These are phyloP conservation scores for Drosophila nebulosa DNA, from an alignment of 1,140 invertebrate species.

Conservation along the genomic window DNA sequence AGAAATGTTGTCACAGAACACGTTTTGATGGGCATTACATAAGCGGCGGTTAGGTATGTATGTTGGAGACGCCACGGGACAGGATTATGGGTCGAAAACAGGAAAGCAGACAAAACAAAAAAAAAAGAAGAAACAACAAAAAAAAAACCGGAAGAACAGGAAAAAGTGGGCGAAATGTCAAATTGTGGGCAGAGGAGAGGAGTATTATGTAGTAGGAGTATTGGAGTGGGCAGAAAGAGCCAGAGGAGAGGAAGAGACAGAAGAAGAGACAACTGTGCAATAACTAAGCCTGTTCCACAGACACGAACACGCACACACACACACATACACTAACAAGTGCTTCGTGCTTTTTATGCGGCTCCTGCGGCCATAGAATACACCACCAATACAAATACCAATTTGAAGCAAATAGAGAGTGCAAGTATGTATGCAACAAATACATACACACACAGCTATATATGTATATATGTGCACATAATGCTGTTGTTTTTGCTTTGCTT, in stretches of 20 bases:
- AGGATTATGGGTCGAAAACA: constrained; percentile 75
- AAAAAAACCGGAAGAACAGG: constrained; percentile 72
- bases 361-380: constrained; percentile 40
- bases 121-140: neutral
- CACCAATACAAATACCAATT: constrained; percentile 32
- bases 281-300: constrained; percentile 38
- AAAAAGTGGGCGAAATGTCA: constrained; percentile 79
- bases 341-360: constrained; percentile 4
- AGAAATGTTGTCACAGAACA: constrained; percentile 66
- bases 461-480: neutral
- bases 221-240: neutral
- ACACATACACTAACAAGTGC: constrained; percentile 34
- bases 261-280: neutral
- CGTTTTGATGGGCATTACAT: constrained; percentile 65
- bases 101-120: constrained; percentile 74
- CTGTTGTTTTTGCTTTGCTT: constrained; percentile 34
- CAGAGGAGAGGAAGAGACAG: neutral
- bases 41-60: constrained; percentile 31
- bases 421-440: constrained; percentile 31
- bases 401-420: constrained; percentile 49
- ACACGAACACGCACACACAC: neutral
- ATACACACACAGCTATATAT: neutral
- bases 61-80: constrained; percentile 28
- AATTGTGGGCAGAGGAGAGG: constrained; percentile 59
- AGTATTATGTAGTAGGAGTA: constrained; percentile 9